These are phyloP conservation scores for Lithophane leautieri DNA, from an alignment of 2,888 invertebrate genomes.

Conservation along the genomic window DNA sequence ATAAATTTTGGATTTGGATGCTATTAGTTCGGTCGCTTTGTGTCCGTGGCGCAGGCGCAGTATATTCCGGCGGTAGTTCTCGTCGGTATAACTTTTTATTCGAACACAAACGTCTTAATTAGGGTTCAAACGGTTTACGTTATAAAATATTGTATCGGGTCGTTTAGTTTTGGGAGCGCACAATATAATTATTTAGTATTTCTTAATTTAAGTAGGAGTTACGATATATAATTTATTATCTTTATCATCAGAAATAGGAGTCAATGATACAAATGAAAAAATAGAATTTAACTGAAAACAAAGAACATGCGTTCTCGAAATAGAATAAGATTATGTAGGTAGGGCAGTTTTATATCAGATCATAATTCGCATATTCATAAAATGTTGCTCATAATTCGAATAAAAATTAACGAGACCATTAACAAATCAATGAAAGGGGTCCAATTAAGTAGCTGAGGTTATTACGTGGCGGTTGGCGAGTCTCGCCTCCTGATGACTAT, in stretches of 20 bases:
- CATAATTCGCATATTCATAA: conserved; percentile 72
- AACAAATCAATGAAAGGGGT: conserved; percentile 84
- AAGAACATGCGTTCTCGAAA: conserved; percentile 19
- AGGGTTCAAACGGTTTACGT: conserved; percentile 79
- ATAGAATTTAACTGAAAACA: conserved; percentile 15
- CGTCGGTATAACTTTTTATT: conserved; percentile 78
- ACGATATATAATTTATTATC: conserved; percentile 51
- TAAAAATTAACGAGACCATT: conserved; percentile 83
- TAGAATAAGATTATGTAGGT: conserved; percentile 48
- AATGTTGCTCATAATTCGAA: conserved; percentile 76
- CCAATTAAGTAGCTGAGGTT: conserved; percentile 84
- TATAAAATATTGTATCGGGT: conserved; percentile 78
- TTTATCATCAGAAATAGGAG: conserved; percentile 22
- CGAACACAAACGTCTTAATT: conserved; percentile 84
- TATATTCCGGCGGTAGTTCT: conserved; percentile 80
- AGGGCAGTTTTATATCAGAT: conserved; percentile 70
- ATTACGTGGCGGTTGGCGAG: conserved; percentile 79
- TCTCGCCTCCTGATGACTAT: conserved; percentile 79
- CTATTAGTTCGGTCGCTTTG: conserved; percentile 82
- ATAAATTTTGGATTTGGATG: conserved; percentile 79
- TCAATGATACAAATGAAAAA: conserved; percentile 10
- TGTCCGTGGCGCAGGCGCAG: conserved; percentile 75
- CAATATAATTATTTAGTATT: conserved; percentile 68
- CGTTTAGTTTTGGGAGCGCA: conserved; percentile 68
- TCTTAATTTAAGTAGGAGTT: conserved; percentile 64